Conservation (phyloP, 2,797 vertebrate species). For the Pangasius macronema region DNA sequence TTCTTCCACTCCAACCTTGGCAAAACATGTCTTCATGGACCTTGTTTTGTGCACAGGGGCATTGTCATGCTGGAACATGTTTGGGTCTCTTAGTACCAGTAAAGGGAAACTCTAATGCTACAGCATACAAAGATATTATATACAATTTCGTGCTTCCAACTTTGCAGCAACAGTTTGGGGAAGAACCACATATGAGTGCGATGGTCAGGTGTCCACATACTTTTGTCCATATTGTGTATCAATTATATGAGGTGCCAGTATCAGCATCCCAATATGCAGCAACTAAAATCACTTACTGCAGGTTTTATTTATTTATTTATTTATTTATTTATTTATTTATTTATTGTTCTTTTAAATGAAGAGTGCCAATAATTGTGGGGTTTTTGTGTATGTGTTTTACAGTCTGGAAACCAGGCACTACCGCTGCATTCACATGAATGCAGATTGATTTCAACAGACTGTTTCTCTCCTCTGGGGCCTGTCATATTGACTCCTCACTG, state of each 20-base stretch:
- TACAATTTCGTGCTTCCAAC: not conserved
- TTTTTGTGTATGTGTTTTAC: slow-evolving; percentile 5
- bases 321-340: not conserved
- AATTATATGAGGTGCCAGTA: not conserved
- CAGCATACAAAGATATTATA: not conserved
- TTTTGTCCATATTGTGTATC: not conserved
- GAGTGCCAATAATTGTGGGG: not conserved
- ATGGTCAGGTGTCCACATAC: not conserved
- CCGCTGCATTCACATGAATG: slow-evolving; percentile 41
- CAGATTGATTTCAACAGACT: slow-evolving; percentile 36
- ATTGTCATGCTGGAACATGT: no score
- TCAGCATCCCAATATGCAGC: not conserved
- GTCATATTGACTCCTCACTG: slow-evolving; percentile 49
- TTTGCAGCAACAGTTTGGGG: not conserved
- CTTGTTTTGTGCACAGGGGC: not conserved
- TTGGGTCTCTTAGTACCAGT: no score
- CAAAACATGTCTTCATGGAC: not conserved
- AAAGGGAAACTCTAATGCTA: not conserved
- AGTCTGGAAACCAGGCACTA: not conserved
- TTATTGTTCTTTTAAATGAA: not conserved
- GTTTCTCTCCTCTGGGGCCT: slow-evolving; percentile 40
- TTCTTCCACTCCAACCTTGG: not conserved
- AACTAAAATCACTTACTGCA: not conserved
- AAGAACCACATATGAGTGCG: not conserved
- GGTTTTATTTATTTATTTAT: not conserved